Conservation (phyloP, 2,797 vertebrate genomes). For the Bucorvus abyssinicus region DNA sequence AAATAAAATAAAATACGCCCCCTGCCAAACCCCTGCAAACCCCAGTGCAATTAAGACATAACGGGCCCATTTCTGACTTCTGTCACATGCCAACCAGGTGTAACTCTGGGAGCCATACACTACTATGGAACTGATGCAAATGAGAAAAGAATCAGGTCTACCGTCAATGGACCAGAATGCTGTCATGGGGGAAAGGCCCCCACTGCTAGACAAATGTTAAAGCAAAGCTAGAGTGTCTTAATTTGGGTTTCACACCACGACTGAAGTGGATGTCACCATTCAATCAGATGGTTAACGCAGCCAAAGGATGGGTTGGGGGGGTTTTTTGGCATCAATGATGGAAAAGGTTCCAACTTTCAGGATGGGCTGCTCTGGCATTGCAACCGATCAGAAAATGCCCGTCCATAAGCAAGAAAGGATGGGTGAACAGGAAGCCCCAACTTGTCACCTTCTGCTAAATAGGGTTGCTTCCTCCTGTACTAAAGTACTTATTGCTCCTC, state of each 20-base stretch:
- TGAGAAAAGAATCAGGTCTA: not conserved
- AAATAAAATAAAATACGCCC: not conserved
- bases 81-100: not conserved
- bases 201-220: constrained; percentile 33
- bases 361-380: not conserved
- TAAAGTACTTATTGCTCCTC: not conserved
- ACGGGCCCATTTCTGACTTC: not conserved
- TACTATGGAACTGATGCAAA: not conserved
- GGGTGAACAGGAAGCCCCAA: not conserved
- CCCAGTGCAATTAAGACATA: not conserved
- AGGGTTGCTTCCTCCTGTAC: not conserved
- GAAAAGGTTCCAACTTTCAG: not conserved
- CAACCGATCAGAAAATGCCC: not conserved
- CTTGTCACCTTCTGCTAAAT: not conserved
- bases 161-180: not conserved
- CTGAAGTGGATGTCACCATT: not conserved
- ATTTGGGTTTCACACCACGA: constrained; percentile 7
- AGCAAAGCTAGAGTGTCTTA: not conserved
- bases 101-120: not conserved
- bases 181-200: not conserved
- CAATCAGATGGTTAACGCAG: not conserved
- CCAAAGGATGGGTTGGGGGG: not conserved
- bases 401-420: not conserved
- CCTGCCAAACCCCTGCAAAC: not conserved
- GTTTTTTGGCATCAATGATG: not conserved